Percentiles rank a stretch among this genome's conserved stretches.
phyloP scores from a whole-genome alignment of 1,140 invertebrate genomes.

The Drosophila nikananu region DNA sequence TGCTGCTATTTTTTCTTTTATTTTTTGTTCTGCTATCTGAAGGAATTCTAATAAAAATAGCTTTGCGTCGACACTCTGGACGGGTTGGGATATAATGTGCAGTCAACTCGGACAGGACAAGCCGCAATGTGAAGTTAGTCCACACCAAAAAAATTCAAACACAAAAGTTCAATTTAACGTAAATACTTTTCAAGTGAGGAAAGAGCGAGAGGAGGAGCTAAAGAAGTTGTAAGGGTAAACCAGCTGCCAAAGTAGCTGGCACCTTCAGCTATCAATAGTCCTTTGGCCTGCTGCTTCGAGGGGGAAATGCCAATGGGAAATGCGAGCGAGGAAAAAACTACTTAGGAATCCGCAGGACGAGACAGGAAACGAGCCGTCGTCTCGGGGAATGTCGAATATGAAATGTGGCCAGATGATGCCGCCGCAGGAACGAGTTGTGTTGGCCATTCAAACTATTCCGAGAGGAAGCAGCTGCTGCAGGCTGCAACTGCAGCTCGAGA shows the following conservation, averaged over 20 bases:
- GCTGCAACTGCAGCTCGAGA: constrained; percentile 27
- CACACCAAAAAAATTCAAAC: constrained; percentile 58
- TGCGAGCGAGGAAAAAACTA: constrained; percentile 52
- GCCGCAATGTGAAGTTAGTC: constrained; percentile 42
- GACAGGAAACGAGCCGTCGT: constrained; percentile 54
- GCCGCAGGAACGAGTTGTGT: constrained; percentile 33
- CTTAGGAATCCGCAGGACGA: constrained; percentile 36
- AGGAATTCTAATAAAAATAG: constrained; percentile 75
- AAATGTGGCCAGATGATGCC: constrained; percentile 72
- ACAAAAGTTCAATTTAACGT: constrained; percentile 75
- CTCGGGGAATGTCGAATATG: constrained; percentile 65
- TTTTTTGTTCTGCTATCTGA: neutral
- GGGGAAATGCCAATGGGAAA: constrained; percentile 45
- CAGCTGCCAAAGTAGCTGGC: constrained; percentile 59
- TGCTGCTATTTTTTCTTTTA: constrained; percentile 2
- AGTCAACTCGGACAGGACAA: constrained; percentile 45
- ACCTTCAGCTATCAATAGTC: constrained; percentile 58
- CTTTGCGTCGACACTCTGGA: constrained; percentile 59
- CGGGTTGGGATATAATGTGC: constrained; percentile 36
- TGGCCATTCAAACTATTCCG: constrained; percentile 41
- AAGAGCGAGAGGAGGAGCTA: neutral
- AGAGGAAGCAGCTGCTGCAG: constrained; percentile 36
- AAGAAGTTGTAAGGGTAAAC: constrained; percentile 35
- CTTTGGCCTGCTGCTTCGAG: constrained; percentile 38
- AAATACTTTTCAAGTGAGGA: constrained; percentile 66